Evolutionary conservation across 1,140 invertebrate species (phyloP).

Genomic region (Andrena cerasifolii): DNA sequence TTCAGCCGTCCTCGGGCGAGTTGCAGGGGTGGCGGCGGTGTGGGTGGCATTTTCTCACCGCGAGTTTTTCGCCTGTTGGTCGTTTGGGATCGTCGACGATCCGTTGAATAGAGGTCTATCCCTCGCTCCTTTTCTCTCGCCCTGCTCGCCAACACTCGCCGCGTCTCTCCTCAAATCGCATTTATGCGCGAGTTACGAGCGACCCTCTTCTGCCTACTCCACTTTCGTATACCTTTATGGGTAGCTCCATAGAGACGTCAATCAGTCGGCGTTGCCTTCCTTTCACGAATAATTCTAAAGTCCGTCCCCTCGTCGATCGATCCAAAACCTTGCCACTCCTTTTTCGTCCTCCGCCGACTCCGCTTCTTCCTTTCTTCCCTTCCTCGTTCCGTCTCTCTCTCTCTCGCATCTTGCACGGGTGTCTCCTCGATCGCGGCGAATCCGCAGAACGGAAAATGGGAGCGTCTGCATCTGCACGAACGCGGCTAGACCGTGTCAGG

Average conservation of each 20-base stretch:
- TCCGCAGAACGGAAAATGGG: conserved; percentile 60
- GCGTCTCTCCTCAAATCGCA: conserved; percentile 70
- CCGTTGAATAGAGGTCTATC: conserved; percentile 59
- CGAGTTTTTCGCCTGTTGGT: conserved; percentile 68
- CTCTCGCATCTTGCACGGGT: neutral
- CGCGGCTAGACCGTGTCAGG: neutral
- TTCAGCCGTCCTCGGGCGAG: conserved; percentile 45
- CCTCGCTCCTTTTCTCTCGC: conserved; percentile 28
- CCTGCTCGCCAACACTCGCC: neutral
- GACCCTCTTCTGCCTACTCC: conserved; percentile 77
- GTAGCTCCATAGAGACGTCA: conserved; percentile 75
- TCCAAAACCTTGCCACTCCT: conserved; percentile 56
- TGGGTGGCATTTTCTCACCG: conserved; percentile 75
- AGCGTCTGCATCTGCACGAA: conserved; percentile 56
- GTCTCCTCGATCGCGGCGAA: conserved; percentile 37
- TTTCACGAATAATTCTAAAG: conserved; percentile 78
- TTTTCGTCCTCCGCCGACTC: conserved; percentile 34
- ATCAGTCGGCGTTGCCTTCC: conserved; percentile 73
- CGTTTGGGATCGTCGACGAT: conserved; percentile 58
- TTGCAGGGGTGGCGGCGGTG: conserved; percentile 51
- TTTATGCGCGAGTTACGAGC: conserved; percentile 79
- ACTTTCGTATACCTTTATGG: conserved; percentile 75
- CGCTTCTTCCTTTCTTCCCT: neutral
- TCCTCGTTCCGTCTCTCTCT: conserved; percentile 14
- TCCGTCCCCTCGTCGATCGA: conserved; percentile 72